These are phyloP conservation scores for Pasiphila rectangulata DNA, from an alignment of 2,888 invertebrate genomes.

Conservation along the genomic window DNA sequence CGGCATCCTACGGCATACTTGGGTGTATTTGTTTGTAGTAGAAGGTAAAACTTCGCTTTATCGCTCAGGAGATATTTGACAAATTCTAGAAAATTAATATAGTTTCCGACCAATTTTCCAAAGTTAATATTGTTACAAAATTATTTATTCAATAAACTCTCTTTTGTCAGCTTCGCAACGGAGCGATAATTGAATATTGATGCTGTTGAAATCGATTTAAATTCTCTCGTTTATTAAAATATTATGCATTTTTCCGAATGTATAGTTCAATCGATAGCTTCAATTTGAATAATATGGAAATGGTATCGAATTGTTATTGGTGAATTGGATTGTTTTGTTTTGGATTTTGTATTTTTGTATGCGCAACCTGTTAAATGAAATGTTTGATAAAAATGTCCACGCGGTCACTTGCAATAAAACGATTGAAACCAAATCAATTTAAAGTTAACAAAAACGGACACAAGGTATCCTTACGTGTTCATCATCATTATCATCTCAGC, in stretches of 20 bases:
- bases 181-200: conserved; percentile 24
- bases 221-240: conserved; percentile 13
- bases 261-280: conserved; percentile 1
- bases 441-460: too few relatives aligned
- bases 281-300: conserved; percentile 5
- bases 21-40: too few relatives aligned
- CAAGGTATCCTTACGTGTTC: too few relatives aligned
- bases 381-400: neutral
- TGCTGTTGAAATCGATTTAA: conserved; percentile 15
- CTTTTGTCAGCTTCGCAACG: conserved; percentile 17
- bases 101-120: conserved; percentile 10
- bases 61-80: too few relatives aligned
- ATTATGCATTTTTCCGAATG: conserved; percentile 3
- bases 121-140: conserved; percentile 17
- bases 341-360: too few relatives aligned
- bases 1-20: too few relatives aligned
- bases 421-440: too few relatives aligned
- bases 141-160: conserved; percentile 21
- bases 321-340: neutral
- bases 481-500: too few relatives aligned
- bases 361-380: neutral
- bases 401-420: too few relatives aligned
- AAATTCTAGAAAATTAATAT: neutral
- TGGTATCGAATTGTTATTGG: conserved; percentile 11
- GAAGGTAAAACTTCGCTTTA: too few relatives aligned